Conservation (phyloP, 1,140 invertebrate genomes). For the Drosophila bocqueti region DNA sequence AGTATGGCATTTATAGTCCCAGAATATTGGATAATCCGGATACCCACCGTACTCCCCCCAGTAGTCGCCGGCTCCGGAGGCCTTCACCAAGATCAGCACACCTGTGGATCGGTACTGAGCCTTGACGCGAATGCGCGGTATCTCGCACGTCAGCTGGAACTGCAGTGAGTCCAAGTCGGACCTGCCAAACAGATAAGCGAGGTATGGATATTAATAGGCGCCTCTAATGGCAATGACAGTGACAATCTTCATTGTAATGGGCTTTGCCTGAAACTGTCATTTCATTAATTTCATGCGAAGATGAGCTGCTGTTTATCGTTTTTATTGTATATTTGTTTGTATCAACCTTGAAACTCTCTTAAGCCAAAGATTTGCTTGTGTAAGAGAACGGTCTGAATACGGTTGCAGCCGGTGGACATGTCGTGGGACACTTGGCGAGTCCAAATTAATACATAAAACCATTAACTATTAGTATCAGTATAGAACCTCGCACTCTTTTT, state of each 20-base stretch:
- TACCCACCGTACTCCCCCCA: conserved; percentile 93
- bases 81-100: conserved; percentile 91
- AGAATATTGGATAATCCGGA: not conserved
- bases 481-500: not conserved
- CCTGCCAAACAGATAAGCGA: conserved; percentile 84
- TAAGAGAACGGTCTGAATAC: conserved; percentile 8
- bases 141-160: conserved; percentile 91
- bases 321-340: not conserved
- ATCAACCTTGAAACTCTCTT: conserved; percentile 23
- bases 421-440: not conserved
- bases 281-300: conserved; percentile 53
- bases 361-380: not conserved
- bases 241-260: conserved; percentile 50
- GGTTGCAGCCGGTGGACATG: not conserved
- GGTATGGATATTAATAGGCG: conserved; percentile 42
- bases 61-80: conserved; percentile 92
- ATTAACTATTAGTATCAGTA: not conserved
- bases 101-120: conserved; percentile 92
- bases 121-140: conserved; percentile 90
- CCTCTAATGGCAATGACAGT: conserved; percentile 71
- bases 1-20: conserved; percentile 4
- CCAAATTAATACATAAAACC: not conserved
- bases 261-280: conserved; percentile 46
- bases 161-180: conserved; percentile 91
- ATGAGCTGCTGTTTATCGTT: conserved; percentile 50